Evolutionary conservation across 2,888 invertebrate genomes (phyloP).

Genomic region (Hyles lineata): DNA sequence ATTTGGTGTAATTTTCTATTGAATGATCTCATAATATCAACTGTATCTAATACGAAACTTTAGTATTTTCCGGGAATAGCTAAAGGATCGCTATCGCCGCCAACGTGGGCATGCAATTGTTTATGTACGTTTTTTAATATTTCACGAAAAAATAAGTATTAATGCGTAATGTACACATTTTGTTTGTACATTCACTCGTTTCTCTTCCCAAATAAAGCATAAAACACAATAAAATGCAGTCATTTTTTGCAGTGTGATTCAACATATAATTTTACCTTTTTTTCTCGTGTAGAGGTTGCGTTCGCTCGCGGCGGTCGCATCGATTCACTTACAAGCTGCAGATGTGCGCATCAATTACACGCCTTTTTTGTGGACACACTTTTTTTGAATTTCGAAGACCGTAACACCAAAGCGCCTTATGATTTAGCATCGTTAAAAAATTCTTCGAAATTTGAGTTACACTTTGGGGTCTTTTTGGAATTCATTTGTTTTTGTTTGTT

Average conservation of each 20-base stretch:
- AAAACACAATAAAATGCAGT: not conserved
- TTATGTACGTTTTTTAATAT: no score
- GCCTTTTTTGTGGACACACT: slow-evolving; percentile 47
- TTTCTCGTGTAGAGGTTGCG: not conserved
- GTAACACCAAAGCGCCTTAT: slow-evolving; percentile 10
- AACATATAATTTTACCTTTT: slow-evolving; percentile 9
- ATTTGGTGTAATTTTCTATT: no score
- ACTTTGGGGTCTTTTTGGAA: not conserved
- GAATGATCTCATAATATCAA: no score
- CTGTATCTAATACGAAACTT: no score
- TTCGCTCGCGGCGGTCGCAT: slow-evolving; percentile 34
- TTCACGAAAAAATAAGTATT: no score
- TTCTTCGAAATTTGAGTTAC: slow-evolving; percentile 9
- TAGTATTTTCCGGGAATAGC: no score
- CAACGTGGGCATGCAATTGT: no score
- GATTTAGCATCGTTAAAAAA: slow-evolving; percentile 17
- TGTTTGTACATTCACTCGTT: not conserved
- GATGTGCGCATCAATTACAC: slow-evolving; percentile 72
- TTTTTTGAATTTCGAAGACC: slow-evolving; percentile 19
- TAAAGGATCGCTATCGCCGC: no score
- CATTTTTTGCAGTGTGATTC: not conserved
- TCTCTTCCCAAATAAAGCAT: not conserved
- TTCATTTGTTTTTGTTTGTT: not conserved
- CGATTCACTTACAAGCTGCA: slow-evolving; percentile 54
- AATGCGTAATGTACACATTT: not conserved